phyloP scores from a whole-genome alignment of 2,888 invertebrate genomes.

The Volucella zonaria region DNA sequence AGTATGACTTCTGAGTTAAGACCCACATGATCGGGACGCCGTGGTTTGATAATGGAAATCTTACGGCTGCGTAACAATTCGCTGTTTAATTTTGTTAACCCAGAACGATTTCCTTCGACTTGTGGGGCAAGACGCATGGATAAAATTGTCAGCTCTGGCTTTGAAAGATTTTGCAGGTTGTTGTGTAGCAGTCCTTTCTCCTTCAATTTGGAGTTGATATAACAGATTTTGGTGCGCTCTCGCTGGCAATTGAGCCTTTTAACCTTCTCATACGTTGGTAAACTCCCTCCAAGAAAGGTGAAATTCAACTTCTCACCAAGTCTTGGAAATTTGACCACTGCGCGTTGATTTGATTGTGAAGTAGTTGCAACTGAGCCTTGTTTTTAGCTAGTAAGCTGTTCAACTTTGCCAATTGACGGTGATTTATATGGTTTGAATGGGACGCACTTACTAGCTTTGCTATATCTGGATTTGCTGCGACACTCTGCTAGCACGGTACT shows the following conservation, averaged over 20 bases:
- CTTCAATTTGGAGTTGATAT: too few species aligned
- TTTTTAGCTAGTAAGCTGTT: slow-evolving; percentile 88
- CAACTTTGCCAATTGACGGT: slow-evolving; percentile 86
- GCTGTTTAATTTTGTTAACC: slow-evolving; percentile 77
- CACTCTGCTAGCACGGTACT: slow-evolving; percentile 82
- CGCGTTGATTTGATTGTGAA: slow-evolving; percentile 88
- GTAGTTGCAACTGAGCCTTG: slow-evolving; percentile 89
- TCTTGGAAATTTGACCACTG: slow-evolving; percentile 89
- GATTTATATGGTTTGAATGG: slow-evolving; percentile 79
- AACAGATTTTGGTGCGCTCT: slow-evolving; percentile 84
- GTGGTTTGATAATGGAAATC: slow-evolving; percentile 81
- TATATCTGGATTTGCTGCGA: slow-evolving; percentile 81
- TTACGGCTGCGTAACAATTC: slow-evolving; percentile 75
- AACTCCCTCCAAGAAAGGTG: slow-evolving; percentile 89
- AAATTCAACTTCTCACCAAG: slow-evolving; percentile 82
- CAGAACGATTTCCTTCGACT: slow-evolving; percentile 78
- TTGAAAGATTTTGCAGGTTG: slow-evolving; percentile 35
- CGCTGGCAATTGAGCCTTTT: slow-evolving; percentile 86
- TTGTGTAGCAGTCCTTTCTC: slow-evolving; percentile 76
- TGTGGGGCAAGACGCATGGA: slow-evolving; percentile 80
- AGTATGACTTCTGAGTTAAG: slow-evolving; percentile 81
- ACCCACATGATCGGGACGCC: slow-evolving; percentile 80
- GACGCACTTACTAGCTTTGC: slow-evolving; percentile 78
- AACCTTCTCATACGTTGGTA: slow-evolving; percentile 91
- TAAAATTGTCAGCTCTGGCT: slow-evolving; percentile 78